Base-by-base conservation (phyloP, 2,113 vertebrate genomes). In the Gnathonemus echidnorhynchus region DNA sequence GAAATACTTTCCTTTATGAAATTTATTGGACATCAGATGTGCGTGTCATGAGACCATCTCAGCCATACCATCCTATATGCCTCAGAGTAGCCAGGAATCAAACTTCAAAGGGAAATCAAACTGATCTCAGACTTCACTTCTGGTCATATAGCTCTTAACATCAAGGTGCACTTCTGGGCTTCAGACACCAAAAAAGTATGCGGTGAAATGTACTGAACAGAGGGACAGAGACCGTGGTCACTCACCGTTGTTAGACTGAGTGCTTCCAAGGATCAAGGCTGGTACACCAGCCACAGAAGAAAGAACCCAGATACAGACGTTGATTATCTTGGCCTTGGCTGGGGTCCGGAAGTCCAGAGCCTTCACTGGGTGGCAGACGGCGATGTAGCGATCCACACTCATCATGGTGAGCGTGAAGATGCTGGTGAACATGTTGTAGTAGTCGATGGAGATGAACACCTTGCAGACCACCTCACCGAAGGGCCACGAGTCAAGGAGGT, bases 281-380 rank as follows among this genome's bases (percentile, higher is more conserved):
- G 98, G 99, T 93, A 99, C 97, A 8, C 98, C 98, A 24, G 98
- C 97, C 42, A 97, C 98, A 0, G 98, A 99, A 2, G 98, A 98
- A 90, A 99, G 92, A 0, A 98, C 93, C 98, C 98, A 99, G 92
- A 99, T 99, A 74, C 98, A 96, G 91, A 99, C 97, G 0, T 70
- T 99, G 93, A 99, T 98, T 89, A 98, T 94, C 94, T 99, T 99
- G 1, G 98, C 98, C 89, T 99, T 99, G 87, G 97, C 91, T 3
- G 98, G 98, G 0, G 98, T 99, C 46, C 98, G 98, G 92, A 99
- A 98, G 91, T 99, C 98, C 93, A 99, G 92, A 8, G 98, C 98
- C 74, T 42, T 99, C 74, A 80, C 74, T 3, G 74, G 35, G 17
- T 80, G 74, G 74, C 74, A 80, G 74, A 80, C 15, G 13, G 74